A percentile compares a stretch with the other conserved stretches of the same genome.
Conservation (phyloP, 37 sponge, comb jelly and placozoan species). For the Halichondria panicea region DNA sequence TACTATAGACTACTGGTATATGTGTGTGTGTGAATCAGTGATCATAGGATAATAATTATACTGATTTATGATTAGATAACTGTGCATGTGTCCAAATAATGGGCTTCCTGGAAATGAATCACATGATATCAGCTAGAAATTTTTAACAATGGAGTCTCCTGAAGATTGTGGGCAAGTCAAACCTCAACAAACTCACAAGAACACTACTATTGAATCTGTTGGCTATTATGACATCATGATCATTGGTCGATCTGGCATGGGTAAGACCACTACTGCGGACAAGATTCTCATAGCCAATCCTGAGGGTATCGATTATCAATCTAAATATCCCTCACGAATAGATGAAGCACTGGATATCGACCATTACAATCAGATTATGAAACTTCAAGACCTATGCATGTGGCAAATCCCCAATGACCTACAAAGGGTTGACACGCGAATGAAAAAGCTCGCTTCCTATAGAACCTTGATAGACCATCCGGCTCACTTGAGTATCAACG, state of each 20-base stretch:
- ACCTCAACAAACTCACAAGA: background rate
- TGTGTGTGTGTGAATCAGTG: too few species aligned
- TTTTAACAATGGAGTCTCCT: background rate
- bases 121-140: background rate
- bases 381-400: background rate
- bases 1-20: too few species aligned
- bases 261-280: slow-evolving; percentile 33
- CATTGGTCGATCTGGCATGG: slow-evolving; percentile 30
- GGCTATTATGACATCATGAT: slow-evolving; percentile 24
- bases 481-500: background rate
- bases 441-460: background rate
- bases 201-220: background rate
- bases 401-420: slow-evolving; percentile 4
- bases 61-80: too few species aligned
- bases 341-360: background rate
- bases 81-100: background rate
- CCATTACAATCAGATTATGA: background rate
- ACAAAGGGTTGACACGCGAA: background rate
- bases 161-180: background rate
- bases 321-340: background rate
- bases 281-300: slow-evolving; percentile 16
- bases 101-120: background rate
- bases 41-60: too few species aligned
- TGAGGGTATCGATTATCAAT: background rate
- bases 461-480: background rate